phyloP scores from a whole-genome alignment of 2,113 vertebrate genomes.

The Ibidorhyncha struthersii region DNA sequence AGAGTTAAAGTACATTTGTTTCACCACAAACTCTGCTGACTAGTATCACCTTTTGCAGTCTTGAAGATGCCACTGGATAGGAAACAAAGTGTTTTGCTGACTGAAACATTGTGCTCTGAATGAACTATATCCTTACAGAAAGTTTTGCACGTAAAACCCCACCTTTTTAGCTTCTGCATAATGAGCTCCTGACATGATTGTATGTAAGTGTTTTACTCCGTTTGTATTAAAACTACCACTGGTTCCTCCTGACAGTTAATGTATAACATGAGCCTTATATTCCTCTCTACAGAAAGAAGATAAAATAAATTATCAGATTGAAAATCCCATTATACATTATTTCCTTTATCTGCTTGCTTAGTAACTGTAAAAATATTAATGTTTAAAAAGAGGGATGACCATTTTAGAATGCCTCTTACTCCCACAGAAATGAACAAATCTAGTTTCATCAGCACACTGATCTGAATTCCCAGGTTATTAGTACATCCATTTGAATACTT shows the following conservation, averaged over 20 bases:
- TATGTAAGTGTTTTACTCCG: background rate
- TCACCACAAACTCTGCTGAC: background rate
- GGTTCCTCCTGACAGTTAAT: background rate
- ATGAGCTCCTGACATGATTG: background rate
- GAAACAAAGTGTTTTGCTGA: background rate
- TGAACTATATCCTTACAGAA: background rate
- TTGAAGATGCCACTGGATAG: background rate
- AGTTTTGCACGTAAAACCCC: background rate
- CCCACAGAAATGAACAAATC: background rate
- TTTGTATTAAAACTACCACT: background rate
- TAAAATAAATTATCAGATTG: background rate
- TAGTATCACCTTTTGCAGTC: background rate
- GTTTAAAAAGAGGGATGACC: background rate
- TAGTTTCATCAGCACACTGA: background rate
- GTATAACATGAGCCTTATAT: background rate
- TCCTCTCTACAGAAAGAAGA: background rate
- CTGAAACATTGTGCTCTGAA: background rate
- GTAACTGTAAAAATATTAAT: background rate
- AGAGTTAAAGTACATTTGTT: background rate
- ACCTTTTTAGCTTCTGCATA: accelerated
- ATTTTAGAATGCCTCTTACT: background rate
- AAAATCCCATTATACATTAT: background rate
- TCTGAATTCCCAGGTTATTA: background rate
- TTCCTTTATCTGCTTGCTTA: background rate
- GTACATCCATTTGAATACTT: background rate